Base-by-base conservation (phyloP, 2,888 invertebrate genomes). In the Coremacera marginata region DNA sequence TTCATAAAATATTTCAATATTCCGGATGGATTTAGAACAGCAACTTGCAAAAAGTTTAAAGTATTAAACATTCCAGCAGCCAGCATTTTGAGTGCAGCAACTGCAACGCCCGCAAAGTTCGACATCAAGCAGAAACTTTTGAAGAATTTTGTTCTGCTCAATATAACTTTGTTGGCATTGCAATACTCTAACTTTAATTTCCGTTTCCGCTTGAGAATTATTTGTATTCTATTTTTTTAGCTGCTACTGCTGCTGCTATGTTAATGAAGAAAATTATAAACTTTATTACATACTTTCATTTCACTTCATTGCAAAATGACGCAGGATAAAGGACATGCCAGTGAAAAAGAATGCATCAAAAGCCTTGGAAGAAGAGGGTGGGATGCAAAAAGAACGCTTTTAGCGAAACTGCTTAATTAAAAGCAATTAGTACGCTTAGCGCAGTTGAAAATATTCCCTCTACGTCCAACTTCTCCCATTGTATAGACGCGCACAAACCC, bases 391-490 rank as follows among this genome's bases (percentile, higher is more conserved):
- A 27, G n/a, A 49, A 34, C 7, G 37, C 11, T 9, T 8, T 37
- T 22, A 52, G 62, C n/a, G 27, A 27, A 73, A 19, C 34, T 31
- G 55, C 65, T 76, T 80, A 82, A 81, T 82, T 82, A 82, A 82
- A 80, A 75, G 80, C 80, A 82, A 82, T 82, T 82, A 81, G 81
- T 80, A 78, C 79, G 81, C 80, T 81, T 78, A 82, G 78, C 77
- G 63, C 75, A 70, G 67, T 67, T 67, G 34, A 67, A 74, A 65
- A 67, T 67, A 74, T 52, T 74, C 67, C 52, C 25, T 19, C 52
- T 44, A 14, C 3, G 44, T 7, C 22, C 34, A 52, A n/a, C 14
- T 19, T 31, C 25, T 27, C 25, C 44, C 14, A 11, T 44, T 63
- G 63, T 34, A 11, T 16, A 27, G 25, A 27, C 14, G 22, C 37